phyloP scores from a whole-genome alignment of 2,888 invertebrate genomes.

The Tipula vernalis region DNA sequence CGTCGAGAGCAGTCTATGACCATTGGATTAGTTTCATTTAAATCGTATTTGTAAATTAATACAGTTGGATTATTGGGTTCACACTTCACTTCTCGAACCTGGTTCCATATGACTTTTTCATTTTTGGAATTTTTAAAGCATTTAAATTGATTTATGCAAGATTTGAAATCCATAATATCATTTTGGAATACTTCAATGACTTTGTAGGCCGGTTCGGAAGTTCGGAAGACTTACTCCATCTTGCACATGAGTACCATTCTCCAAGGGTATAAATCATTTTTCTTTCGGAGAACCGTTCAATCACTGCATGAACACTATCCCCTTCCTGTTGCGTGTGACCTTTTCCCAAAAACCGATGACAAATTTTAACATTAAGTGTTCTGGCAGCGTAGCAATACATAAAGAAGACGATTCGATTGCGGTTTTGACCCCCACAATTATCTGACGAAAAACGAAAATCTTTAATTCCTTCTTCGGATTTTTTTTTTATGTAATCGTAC shows the following conservation, averaged over 20 bases:
- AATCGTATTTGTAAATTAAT: background rate
- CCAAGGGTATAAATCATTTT: conserved; percentile 14
- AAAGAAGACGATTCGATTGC: conserved; percentile 21
- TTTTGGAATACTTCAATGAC: background rate
- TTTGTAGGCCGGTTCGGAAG: background rate
- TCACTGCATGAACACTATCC: conserved; percentile 21
- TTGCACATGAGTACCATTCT: background rate
- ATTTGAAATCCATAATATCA: background rate
- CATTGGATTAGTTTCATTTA: background rate
- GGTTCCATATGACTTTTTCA: background rate
- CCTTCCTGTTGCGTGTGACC: conserved; percentile 23
- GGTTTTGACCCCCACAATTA: conserved; percentile 13
- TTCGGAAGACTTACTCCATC: background rate
- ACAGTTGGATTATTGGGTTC: background rate
- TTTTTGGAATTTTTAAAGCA: background rate
- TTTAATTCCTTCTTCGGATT: conserved; percentile 16
- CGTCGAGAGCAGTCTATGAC: background rate
- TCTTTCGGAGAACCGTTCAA: conserved; percentile 17
- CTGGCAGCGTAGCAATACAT: conserved; percentile 19
- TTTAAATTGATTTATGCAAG: background rate
- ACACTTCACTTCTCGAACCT: background rate
- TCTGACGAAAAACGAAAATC: conserved; percentile 23
- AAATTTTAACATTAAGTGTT: conserved; percentile 19
- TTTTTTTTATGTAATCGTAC: background rate
- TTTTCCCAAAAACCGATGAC: conserved; percentile 21